Evolutionary conservation across 2,113 vertebrate genomes (phyloP).

Genomic region (Pteronura brasiliensis): DNA sequence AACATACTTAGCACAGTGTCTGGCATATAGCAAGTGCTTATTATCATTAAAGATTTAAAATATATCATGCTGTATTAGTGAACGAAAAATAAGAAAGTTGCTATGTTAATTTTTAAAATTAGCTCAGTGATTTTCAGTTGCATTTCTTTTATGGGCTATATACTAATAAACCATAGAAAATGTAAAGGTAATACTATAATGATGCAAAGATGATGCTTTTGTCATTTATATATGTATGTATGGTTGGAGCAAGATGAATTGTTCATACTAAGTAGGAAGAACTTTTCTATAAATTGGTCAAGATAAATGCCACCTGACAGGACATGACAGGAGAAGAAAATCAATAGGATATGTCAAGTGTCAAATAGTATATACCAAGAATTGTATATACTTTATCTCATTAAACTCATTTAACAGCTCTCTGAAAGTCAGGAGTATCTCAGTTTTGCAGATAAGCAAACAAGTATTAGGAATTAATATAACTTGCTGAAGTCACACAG

Average conservation of each 20-base stretch:
- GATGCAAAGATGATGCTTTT: neutral
- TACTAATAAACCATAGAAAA: neutral
- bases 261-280: neutral
- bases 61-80: neutral
- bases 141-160: neutral
- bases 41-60: neutral
- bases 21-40: neutral
- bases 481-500: neutral
- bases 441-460: neutral
- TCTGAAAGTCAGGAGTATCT: neutral
- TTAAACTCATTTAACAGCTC: neutral
- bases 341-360: neutral
- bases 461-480: neutral
- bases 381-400: neutral
- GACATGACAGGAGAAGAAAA: neutral
- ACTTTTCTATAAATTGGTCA: neutral
- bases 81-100: neutral
- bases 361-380: neutral
- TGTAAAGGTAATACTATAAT: neutral
- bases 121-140: neutral
- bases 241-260: neutral
- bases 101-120: slow-evolving; percentile 8
- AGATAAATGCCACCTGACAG: neutral
- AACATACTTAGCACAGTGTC: neutral
- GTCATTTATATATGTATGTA: neutral